Conservation (phyloP, 1,140 invertebrate genomes). For the Calephelis nemesis region DNA sequence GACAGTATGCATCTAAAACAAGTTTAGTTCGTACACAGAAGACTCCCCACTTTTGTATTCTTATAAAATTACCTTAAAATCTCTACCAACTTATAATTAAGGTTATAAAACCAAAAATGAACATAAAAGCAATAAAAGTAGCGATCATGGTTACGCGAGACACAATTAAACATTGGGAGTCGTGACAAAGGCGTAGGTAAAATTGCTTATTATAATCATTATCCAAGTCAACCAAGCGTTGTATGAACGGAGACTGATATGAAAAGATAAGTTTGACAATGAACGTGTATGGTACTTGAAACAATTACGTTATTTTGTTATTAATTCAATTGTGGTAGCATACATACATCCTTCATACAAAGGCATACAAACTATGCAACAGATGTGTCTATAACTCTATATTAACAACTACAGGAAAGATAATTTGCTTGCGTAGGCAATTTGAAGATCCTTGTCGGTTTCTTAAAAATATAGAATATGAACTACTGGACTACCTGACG, state of each 20-base stretch:
- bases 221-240: conserved; percentile 44
- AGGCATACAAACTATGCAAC: too few species aligned
- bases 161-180: conserved; percentile 43
- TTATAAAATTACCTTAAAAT: too few species aligned
- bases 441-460: too few species aligned
- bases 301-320: conserved; percentile 42
- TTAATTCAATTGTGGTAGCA: conserved; percentile 39
- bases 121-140: conserved; percentile 43
- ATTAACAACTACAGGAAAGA: too few species aligned
- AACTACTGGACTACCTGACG: too few species aligned
- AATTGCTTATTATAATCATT: conserved; percentile 39
- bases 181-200: conserved; percentile 43
- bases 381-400: too few species aligned
- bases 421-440: too few species aligned
- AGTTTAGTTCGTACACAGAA: too few species aligned
- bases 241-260: conserved; percentile 41
- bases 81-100: neutral
- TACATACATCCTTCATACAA: neutral
- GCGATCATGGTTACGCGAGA: conserved; percentile 37
- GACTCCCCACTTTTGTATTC: too few species aligned
- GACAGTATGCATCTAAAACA: too few species aligned
- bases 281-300: conserved; percentile 38
- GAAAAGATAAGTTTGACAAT: conserved; percentile 39
- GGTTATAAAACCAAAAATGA: conserved; percentile 21
- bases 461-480: too few species aligned